phyloP scores from a whole-genome alignment of 2,113 vertebrate species.

The Tonatia bakeri region DNA sequence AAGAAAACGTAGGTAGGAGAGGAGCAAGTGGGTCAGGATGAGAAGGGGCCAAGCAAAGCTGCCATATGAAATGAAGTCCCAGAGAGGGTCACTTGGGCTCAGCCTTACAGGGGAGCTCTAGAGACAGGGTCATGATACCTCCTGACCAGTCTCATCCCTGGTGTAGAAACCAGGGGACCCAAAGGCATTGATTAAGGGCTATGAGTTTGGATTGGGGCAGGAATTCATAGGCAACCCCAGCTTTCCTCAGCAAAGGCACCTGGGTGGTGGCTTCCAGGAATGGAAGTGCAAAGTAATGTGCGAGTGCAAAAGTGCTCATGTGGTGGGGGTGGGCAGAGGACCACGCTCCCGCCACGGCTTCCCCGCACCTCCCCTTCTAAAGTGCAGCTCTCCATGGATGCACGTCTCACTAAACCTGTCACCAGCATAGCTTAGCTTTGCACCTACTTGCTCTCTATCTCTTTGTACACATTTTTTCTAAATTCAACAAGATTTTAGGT shows the following conservation, averaged over 20 bases:
- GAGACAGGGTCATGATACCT: background rate
- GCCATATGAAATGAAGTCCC: background rate
- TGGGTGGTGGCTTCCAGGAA: background rate
- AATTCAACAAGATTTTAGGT: background rate
- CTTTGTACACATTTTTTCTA: background rate
- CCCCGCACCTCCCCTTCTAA: background rate
- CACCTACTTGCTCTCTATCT: background rate
- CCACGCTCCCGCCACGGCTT: fast-evolving
- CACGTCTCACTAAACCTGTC: background rate
- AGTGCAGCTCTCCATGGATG: background rate
- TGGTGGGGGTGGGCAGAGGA: too few species aligned
- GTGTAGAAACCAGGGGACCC: too few species aligned
- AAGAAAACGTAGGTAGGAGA: background rate
- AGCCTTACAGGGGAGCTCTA: background rate
- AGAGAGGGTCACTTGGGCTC: background rate
- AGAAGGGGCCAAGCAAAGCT: background rate
- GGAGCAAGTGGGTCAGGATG: background rate
- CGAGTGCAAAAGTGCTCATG: fast-evolving
- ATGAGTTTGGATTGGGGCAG: too few species aligned
- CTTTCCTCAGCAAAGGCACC: background rate
- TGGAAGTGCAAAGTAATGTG: fast-evolving
- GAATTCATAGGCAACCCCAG: background rate
- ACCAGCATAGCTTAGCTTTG: background rate
- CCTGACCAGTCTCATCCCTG: background rate
- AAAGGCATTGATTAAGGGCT: background rate